These are phyloP conservation scores for Synergus gifuensis DNA, from an alignment of 2,888 invertebrate genomes.

Conservation along the genomic window DNA sequence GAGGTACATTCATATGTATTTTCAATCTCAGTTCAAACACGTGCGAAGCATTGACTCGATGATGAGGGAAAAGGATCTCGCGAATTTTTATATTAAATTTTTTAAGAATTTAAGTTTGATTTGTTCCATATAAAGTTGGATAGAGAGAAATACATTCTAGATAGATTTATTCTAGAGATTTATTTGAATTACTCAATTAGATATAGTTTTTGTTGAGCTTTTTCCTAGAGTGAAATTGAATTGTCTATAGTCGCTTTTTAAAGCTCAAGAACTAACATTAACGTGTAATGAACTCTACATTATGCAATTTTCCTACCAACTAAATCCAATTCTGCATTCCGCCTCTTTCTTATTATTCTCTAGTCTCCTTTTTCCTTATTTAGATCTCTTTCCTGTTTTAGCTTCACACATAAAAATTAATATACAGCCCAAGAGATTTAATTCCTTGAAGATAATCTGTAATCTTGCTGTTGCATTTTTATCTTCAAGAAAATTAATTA, in stretches of 20 bases:
- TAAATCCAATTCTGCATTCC: neutral
- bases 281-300: constrained; percentile 67
- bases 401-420: constrained; percentile 1
- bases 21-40: constrained; percentile 38
- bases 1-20: constrained; percentile 34
- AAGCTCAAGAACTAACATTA: constrained; percentile 46
- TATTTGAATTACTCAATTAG: neutral
- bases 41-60: constrained; percentile 25
- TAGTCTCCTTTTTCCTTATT: constrained; percentile 1
- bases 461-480: neutral
- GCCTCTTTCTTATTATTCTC: neutral
- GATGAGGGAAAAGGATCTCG: constrained; percentile 26
- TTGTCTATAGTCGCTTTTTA: too few species aligned
- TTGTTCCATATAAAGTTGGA: neutral
- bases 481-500: too few species aligned
- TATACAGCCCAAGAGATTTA: constrained; percentile 9
- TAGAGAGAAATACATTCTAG: neutral
- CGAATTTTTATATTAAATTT: constrained; percentile 21
- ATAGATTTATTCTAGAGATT: too few species aligned
- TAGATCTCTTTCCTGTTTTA: neutral
- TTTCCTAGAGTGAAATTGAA: neutral
- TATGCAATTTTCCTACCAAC: constrained; percentile 59
- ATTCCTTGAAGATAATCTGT: neutral
- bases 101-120: neutral
- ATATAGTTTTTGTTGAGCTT: neutral